These are phyloP conservation scores for Cephus pygmeus DNA, from an alignment of 2,888 invertebrate species.

Conservation along the genomic window DNA sequence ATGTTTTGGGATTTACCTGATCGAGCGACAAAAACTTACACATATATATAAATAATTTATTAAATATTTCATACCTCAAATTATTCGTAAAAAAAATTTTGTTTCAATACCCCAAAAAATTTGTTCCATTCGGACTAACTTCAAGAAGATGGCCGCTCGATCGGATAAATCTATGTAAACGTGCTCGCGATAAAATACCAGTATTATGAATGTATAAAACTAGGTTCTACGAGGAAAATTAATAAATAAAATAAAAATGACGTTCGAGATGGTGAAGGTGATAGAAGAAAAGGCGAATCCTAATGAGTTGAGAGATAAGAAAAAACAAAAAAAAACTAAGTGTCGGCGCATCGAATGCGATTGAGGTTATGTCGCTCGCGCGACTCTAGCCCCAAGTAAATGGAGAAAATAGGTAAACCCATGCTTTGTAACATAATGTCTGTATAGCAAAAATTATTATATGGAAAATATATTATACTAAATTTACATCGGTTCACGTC, in stretches of 20 bases:
- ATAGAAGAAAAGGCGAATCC: constrained; percentile 5
- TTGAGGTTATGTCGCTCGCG: constrained; percentile 5
- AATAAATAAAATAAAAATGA: constrained; percentile 21
- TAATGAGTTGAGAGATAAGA: constrained; percentile 19
- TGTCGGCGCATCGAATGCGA: constrained; percentile 35
- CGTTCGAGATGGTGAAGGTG: constrained; percentile 23
- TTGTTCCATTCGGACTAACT: background rate
- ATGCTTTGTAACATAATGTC: constrained; percentile 67
- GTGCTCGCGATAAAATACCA: constrained; percentile 52
- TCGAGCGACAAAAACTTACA: background rate
- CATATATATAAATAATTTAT: background rate
- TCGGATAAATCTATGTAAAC: background rate
- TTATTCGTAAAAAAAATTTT: background rate
- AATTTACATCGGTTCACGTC: constrained; percentile 51
- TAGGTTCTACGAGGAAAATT: constrained; percentile 22
- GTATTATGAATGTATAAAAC: constrained; percentile 66
- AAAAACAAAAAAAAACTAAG: background rate
- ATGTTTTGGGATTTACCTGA: background rate
- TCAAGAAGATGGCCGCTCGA: background rate
- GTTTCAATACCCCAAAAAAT: background rate
- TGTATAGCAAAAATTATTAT: constrained; percentile 66
- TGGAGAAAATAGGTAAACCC: constrained; percentile 43
- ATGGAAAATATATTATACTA: constrained; percentile 67
- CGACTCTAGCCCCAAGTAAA: background rate
- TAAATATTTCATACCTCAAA: background rate